Evolutionary conservation across 2,113 vertebrate species (phyloP).

Genomic region (Peromyscus maniculatus): DNA sequence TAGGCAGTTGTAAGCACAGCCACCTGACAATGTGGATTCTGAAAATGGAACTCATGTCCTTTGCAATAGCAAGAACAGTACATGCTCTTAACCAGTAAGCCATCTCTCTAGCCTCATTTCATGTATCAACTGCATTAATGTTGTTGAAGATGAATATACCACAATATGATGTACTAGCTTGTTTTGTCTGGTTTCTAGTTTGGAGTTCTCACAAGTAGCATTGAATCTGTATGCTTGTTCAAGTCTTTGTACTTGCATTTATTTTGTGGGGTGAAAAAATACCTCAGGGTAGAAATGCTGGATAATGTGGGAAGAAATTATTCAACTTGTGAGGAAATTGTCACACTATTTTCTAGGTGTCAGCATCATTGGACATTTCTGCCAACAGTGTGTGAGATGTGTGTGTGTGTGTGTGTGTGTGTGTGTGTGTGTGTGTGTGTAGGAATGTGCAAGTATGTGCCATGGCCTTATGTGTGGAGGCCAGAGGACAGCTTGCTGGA

Average conservation of each 20-base stretch:
- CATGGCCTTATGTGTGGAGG: neutral
- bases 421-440: neutral
- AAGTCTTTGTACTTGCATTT: neutral
- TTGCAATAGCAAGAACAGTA: neutral
- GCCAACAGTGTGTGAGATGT: neutral
- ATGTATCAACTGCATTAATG: neutral
- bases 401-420: neutral
- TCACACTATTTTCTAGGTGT: neutral
- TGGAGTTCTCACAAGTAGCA: neutral
- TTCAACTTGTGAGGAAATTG: neutral
- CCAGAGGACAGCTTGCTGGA: neutral
- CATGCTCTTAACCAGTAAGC: neutral
- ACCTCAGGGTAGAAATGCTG: neutral
- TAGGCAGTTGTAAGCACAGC: neutral
- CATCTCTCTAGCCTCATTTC: neutral
- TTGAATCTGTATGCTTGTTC: neutral
- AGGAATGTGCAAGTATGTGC: neutral
- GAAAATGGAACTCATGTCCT: neutral
- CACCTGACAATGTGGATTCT: neutral
- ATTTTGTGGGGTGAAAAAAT: neutral
- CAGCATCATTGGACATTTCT: neutral
- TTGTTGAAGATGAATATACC: neutral
- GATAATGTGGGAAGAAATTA: neutral
- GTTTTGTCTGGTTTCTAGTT: neutral
- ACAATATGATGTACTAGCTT: neutral